Evolutionary conservation across 2,888 invertebrate species (phyloP), one percentile per base, ranked within the genome.

Genomic region (Epistrophe grossulariae): DNA sequence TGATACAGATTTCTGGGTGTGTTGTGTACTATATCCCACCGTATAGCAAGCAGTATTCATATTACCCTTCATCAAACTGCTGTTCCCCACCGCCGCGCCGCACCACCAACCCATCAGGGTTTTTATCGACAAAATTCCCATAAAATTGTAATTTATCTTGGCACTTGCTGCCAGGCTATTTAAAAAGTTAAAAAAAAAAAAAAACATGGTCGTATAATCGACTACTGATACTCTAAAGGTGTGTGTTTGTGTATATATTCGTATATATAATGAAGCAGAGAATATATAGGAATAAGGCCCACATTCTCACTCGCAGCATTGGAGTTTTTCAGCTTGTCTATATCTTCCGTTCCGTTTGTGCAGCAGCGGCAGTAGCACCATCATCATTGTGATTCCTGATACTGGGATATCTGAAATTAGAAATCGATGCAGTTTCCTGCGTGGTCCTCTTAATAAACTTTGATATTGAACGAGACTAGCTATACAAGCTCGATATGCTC

Each of bases 141-240:
- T 87, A 87, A 87, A 87, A 87, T 79, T 87, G 83, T 87, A 87
- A 87, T 87, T 87, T 87, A 87, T 87, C 87, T 83, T 83, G 71
- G 83, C 83, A 87, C 87, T 87, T 87, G 83, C 87, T 83, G 87
- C 87, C 87, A 83, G 83, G 87, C 83, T 87, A 87, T 87, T 87
- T 87, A 83, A 79, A 87, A 79, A 83, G 71, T 64, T 28, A 50
- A 66, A 87, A 48, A 31, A 70, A 31, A 70, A 70, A 50, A 57
- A 78, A 35, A 59, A 52, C 66, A 74, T 40, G 45, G 35, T 60
- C 43, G 24, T 40, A 24, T 24, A 55, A 52, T 24, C 57, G 43
- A 48, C 60, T 52, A 43, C 48, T 57, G 40, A 24, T 24, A 3
- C 10, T 45, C 7, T 7, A 13, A 55, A 40, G 52, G 43, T 60